A percentile compares a stretch with the other conserved stretches of the same genome.
Evolutionary conservation across 2,888 invertebrate genomes (phyloP).

Genomic region (Orthonychiurus folsomi): DNA sequence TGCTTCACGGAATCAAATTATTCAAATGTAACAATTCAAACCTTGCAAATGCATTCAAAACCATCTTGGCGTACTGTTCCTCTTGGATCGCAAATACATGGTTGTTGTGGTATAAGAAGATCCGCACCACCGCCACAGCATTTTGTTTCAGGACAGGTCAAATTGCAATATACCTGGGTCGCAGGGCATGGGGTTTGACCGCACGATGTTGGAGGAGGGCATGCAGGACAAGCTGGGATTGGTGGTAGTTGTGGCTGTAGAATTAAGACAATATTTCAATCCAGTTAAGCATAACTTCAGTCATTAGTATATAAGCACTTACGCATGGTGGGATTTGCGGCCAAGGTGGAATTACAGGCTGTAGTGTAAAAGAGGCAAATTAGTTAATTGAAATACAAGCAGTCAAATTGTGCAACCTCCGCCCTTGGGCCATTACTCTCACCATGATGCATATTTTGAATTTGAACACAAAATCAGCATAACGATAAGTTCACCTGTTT

Average conservation of each 20-base stretch:
- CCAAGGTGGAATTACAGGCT: neutral
- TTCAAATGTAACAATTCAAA: neutral
- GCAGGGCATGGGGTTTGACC: neutral
- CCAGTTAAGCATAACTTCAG: no score
- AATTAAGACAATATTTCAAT: no score
- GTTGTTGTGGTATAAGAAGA: neutral
- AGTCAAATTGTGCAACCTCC: no score
- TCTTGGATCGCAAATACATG: constrained; percentile 5
- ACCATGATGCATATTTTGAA: no score
- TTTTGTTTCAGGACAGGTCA: neutral
- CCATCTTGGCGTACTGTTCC: constrained; percentile 1
- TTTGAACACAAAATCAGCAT: no score
- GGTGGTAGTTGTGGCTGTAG: neutral
- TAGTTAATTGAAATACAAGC: no score
- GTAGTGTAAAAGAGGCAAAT: no score
- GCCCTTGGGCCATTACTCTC: no score
- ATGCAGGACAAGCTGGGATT: neutral
- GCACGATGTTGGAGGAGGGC: neutral
- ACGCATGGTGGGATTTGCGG: neutral
- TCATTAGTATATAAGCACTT: no score
- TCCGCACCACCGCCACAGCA: neutral
- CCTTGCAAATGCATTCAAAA: neutral
- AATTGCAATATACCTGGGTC: neutral
- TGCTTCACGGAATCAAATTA: neutral
- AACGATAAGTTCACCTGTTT: no score